Evolutionary conservation across 1,140 invertebrate species (phyloP), one percentile per base, ranked within the genome.

Genomic region (Euschistus heros): DNA sequence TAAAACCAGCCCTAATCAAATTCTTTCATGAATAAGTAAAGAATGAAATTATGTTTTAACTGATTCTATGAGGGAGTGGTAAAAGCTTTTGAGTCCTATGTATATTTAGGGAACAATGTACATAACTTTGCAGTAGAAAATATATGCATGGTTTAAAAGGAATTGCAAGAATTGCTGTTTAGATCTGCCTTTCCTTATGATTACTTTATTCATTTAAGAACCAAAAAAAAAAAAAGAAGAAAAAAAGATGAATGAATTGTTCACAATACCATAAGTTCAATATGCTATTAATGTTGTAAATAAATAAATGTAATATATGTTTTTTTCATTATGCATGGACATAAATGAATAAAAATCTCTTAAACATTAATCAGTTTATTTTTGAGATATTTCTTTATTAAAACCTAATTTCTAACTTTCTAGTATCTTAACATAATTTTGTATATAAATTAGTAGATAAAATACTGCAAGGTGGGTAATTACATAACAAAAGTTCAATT

Each of bases 41-140:
- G 8, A 18, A n/a, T 24, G 24, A 59, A 6, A 59, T 27, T 15
- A 33, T 59, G 17, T 27, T 26, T 2, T 57, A 20, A 13, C 4
- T 2, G 2, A 22, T 20, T 20, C n/a, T 50, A 8, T 7, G 47
- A 37, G 10, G 33, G 33, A 54, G n/a, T 54, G 50, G 50, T 37
- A 37, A 37, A 37, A 37, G 33, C 33, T 27, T 59, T 30, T 59
- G 17, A 33, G 17, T 59, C 15, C 4, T 59, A 33, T n/a, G 55
- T 44, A 42, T 61, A 61, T 61, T 42, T 61, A 61, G 59, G 59
- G 59, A 61, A 61, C 59, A 61, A 61, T 61, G 59, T 61, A 61
- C 26, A 61, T 61, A 61, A 59, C 24, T 26, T n/a, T 59, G 24
- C 24, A n/a, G 17, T 27, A 33, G 55, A 59, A 24, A n/a, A 18